These are phyloP conservation scores for Todiramphus saurophagus DNA, from an alignment of 2,113 vertebrate species.

Conservation along the genomic window DNA sequence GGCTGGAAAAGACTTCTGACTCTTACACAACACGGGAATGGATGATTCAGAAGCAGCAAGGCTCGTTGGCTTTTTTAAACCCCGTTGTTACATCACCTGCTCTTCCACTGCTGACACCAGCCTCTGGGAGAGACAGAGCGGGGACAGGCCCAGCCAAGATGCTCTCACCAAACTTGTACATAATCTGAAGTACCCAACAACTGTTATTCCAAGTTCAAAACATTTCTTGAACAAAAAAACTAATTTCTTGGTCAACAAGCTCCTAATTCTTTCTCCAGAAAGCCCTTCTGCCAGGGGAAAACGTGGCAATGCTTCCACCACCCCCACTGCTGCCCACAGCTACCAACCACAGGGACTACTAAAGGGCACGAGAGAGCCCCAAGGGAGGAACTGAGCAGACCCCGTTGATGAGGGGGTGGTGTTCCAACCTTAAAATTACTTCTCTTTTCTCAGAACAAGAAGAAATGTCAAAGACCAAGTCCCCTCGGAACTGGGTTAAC, in stretches of 20 bases:
- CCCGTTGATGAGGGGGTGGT: rapidly evolving
- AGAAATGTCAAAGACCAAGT: not conserved
- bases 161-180: not conserved
- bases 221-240: not conserved
- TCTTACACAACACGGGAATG: rapidly evolving
- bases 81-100: not conserved
- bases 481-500: not conserved
- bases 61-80: not conserved
- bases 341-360: not conserved
- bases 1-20: not conserved
- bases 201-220: not conserved
- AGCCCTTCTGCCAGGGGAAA: not conserved
- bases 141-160: not conserved
- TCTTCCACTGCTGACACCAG: rapidly evolving
- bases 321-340: not conserved
- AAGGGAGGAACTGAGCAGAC: not conserved
- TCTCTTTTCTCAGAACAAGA: not conserved
- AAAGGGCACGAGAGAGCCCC: too few relatives aligned
- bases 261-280: not conserved
- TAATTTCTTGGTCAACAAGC: not conserved
- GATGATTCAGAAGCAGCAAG: not conserved
- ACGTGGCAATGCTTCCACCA: not conserved
- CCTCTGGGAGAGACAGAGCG: not conserved
- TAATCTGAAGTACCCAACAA: not conserved
- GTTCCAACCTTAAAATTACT: not conserved